Percentiles rank a stretch among this genome's conserved stretches.
phyloP scores from a whole-genome alignment of 2,888 invertebrate genomes.

The Rhagium mordax region DNA sequence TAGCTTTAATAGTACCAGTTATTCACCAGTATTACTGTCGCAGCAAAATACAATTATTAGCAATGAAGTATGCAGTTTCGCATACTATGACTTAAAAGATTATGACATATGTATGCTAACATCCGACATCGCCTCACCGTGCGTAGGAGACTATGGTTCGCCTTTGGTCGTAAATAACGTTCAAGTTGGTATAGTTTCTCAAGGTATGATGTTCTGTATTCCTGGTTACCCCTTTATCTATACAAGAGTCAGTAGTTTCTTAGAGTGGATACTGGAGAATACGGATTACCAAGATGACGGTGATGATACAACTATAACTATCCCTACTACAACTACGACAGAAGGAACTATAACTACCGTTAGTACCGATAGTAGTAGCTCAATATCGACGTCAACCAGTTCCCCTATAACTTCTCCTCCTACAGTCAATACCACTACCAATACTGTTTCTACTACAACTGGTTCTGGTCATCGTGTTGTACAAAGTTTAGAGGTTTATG shows the following conservation, averaged over 20 bases:
- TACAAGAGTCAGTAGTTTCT: conserved; percentile 35
- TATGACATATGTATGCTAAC: conserved; percentile 37
- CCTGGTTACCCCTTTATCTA: conserved; percentile 32
- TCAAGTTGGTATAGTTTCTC: conserved; percentile 39
- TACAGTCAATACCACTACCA: neutral
- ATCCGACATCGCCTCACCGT: conserved; percentile 10
- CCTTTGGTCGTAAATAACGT: conserved; percentile 33
- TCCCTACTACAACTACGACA: no score
- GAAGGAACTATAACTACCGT: neutral
- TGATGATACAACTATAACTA: neutral
- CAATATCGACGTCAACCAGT: neutral
- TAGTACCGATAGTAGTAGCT: no score
- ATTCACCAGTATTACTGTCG: conserved; percentile 20
- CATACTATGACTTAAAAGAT: conserved; percentile 15
- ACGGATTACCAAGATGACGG: conserved; percentile 4
- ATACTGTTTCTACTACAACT: neutral
- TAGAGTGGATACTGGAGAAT: conserved; percentile 40
- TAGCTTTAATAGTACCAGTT: conserved; percentile 3
- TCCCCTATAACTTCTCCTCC: neutral
- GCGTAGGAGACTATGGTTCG: conserved; percentile 42
- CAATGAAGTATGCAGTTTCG: conserved; percentile 32
- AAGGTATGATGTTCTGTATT: conserved; percentile 28
- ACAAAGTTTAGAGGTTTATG: neutral
- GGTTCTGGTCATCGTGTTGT: neutral
- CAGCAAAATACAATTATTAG: conserved; percentile 29